A percentile compares a stretch with the other conserved stretches of the same genome.
phyloP scores from a whole-genome alignment of 2,888 invertebrate genomes.

The Pterostichus niger region DNA sequence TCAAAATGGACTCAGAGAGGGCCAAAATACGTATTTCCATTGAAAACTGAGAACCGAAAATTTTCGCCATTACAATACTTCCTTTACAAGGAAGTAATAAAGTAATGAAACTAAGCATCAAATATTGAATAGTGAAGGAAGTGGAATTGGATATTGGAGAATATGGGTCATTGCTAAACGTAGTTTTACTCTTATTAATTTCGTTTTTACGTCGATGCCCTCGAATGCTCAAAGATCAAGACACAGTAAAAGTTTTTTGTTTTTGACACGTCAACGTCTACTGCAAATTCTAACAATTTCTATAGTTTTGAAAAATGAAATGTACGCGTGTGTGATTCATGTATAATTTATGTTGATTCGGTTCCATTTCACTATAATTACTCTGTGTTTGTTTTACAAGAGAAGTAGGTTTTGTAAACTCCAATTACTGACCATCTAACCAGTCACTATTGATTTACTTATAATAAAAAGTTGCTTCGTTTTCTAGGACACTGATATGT shows the following conservation, averaged over 20 bases:
- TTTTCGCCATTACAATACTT: no score
- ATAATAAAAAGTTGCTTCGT: not conserved
- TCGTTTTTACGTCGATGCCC: constrained; percentile 27
- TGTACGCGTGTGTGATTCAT: not conserved
- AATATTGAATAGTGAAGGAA: not conserved
- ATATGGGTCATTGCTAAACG: constrained; percentile 26
- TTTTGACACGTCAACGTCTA: not conserved
- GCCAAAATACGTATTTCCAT: no score
- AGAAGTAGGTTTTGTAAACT: constrained; percentile 32
- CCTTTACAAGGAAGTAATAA: no score
- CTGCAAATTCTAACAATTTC: not conserved
- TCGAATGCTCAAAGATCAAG: not conserved
- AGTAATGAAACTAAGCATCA: not conserved
- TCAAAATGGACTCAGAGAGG: no score
- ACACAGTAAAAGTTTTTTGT: constrained; percentile 16
- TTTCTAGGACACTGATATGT: constrained; percentile 22
- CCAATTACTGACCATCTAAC: not conserved
- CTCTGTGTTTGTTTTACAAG: constrained; percentile 4
- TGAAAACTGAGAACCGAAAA: no score
- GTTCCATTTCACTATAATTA: constrained; percentile 21
- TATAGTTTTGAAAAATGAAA: constrained; percentile 2
- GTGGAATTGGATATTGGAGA: not conserved
- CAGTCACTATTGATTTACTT: constrained; percentile 19
- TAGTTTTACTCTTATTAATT: constrained; percentile 24
- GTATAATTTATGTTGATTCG: not conserved